These are phyloP conservation scores for Cephus sareptanus DNA, from an alignment of 2,888 invertebrate genomes.

Conservation along the genomic window DNA sequence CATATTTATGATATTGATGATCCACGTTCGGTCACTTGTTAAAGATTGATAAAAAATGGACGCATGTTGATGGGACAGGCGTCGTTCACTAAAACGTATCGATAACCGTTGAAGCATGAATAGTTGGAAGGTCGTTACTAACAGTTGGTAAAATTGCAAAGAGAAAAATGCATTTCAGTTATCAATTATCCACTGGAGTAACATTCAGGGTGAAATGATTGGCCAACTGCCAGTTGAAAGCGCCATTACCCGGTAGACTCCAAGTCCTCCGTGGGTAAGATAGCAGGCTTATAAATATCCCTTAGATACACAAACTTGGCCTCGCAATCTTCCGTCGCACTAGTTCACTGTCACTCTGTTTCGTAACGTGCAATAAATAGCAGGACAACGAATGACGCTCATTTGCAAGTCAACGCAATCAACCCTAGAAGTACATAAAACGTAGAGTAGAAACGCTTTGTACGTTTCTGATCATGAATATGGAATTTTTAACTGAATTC, in stretches of 20 bases:
- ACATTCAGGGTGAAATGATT: background rate
- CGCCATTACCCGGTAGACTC: too few relatives aligned
- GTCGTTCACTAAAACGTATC: background rate
- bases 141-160: background rate
- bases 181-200: background rate
- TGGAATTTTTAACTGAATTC: background rate
- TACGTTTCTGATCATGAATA: background rate
- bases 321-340: background rate
- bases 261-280: background rate
- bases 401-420: background rate
- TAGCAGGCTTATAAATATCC: background rate
- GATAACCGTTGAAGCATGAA: background rate
- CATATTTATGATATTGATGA: background rate
- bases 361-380: background rate
- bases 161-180: background rate
- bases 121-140: background rate
- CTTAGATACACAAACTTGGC: background rate
- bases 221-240: background rate
- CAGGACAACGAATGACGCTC: background rate
- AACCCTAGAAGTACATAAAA: background rate
- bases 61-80: too few relatives aligned
- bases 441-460: background rate
- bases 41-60: background rate
- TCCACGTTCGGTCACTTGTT: background rate
- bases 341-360: background rate